These are phyloP conservation scores for Tetrao urogallus DNA, from an alignment of 2,113 vertebrate genomes.

Conservation along the genomic window DNA sequence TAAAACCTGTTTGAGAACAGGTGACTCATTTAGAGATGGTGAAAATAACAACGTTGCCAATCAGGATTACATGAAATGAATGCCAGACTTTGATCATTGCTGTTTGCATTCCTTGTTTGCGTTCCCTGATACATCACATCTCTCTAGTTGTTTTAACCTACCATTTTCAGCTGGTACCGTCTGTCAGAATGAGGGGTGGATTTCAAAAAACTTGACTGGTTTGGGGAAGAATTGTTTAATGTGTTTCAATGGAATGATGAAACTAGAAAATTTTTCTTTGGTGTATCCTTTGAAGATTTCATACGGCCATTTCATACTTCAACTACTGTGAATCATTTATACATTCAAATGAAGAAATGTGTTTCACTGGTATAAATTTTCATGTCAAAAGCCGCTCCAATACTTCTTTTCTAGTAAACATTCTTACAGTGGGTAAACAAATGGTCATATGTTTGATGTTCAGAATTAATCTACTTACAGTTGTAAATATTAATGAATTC, in stretches of 20 bases:
- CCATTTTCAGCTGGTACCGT: not conserved
- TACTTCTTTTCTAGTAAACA: not conserved
- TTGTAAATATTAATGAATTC: not conserved
- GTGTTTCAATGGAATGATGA: not conserved
- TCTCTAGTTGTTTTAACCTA: not conserved
- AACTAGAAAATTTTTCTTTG: not conserved
- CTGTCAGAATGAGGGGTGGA: not conserved
- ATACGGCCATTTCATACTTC: not conserved
- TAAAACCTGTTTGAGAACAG: not conserved
- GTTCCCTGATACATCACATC: not conserved
- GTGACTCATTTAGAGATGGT: not conserved
- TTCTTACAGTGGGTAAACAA: not conserved
- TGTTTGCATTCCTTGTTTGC: not conserved
- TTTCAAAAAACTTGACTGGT: not conserved
- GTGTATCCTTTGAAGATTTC: not conserved
- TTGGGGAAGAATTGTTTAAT: not conserved
- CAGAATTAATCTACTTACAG: not conserved
- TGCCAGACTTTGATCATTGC: not conserved
- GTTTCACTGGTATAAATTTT: not conserved
- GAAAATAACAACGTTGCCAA: not conserved
- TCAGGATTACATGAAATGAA: not conserved
- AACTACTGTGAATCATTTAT: too few relatives aligned
- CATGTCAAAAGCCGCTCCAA: not conserved
- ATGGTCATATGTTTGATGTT: not conserved
- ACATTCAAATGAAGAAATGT: not conserved